These are phyloP conservation scores for Myioborus melanocephalus DNA, from an alignment of 2,797 vertebrate species.

Conservation along the genomic window DNA sequence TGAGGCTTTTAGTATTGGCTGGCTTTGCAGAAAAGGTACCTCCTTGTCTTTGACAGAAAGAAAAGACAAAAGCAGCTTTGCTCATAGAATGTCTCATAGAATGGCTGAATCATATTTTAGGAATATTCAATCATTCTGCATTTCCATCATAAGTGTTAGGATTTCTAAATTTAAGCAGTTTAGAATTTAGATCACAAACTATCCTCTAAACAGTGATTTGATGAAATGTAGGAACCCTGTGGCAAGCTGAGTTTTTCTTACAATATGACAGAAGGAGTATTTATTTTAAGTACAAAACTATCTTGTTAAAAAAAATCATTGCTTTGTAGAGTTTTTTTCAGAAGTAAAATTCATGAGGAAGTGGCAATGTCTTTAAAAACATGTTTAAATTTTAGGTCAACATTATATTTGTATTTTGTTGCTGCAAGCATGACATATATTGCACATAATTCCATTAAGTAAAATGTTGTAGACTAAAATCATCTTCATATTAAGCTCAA, in stretches of 20 bases:
- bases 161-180: not conserved
- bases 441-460: not conserved
- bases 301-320: not conserved
- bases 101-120: not conserved
- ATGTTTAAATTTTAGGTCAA: not conserved
- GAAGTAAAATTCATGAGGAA: not conserved
- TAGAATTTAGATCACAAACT: not conserved
- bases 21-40: not conserved
- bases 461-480: not conserved
- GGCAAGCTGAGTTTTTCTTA: not conserved
- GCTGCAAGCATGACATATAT: not conserved
- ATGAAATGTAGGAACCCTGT: not conserved
- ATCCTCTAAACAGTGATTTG: not conserved
- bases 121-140: not conserved
- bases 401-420: not conserved
- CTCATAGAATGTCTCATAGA: not conserved
- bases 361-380: not conserved
- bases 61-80: not conserved
- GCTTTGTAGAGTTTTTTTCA: not conserved
- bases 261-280: not conserved
- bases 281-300: not conserved
- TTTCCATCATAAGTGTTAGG: not conserved
- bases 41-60: not conserved
- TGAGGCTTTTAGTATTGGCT: not conserved
- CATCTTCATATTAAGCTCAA: not conserved